phyloP scores from a whole-genome alignment of 2,888 invertebrate species.

The Brachyptera risi region DNA sequence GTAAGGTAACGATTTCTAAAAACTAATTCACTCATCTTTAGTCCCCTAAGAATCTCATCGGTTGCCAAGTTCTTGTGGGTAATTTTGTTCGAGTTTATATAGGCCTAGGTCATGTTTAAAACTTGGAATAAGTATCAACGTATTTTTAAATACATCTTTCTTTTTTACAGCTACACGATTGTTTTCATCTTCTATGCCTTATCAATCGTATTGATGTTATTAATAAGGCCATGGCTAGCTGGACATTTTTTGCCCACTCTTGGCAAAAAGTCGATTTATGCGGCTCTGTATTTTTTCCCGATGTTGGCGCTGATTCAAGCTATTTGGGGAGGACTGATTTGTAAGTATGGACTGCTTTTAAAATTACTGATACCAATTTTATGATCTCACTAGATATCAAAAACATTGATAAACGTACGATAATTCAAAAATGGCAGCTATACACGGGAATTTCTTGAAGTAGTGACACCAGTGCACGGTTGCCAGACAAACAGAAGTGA shows the following conservation, averaged over 20 bases:
- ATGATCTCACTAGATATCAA: too few relatives aligned
- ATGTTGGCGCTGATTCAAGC: conserved; percentile 82
- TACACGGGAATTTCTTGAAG: too few relatives aligned
- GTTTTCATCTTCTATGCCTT: conserved; percentile 86
- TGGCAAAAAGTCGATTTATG: conserved; percentile 80
- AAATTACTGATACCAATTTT: neutral
- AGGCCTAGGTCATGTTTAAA: neutral
- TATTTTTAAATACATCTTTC: conserved; percentile 1
- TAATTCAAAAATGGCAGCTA: too few relatives aligned
- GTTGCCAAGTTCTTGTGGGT: neutral
- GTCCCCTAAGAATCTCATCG: too few relatives aligned
- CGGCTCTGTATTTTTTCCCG: conserved; percentile 92
- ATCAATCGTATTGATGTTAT: conserved; percentile 71
- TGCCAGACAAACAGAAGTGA: too few relatives aligned
- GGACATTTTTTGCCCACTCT: conserved; percentile 60
- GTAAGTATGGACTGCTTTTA: conserved; percentile 53
- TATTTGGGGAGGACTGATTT: conserved; percentile 84
- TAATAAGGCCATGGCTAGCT: conserved; percentile 72
- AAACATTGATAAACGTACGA: too few relatives aligned
- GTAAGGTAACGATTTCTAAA: too few relatives aligned
- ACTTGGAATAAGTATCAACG: too few relatives aligned
- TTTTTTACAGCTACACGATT: conserved; percentile 75
- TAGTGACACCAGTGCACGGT: too few relatives aligned
- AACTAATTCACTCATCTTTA: too few relatives aligned
- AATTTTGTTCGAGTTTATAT: neutral